Conservation (phyloP, 2,113 vertebrate genomes). For the Pelmatolapia mariae region DNA sequence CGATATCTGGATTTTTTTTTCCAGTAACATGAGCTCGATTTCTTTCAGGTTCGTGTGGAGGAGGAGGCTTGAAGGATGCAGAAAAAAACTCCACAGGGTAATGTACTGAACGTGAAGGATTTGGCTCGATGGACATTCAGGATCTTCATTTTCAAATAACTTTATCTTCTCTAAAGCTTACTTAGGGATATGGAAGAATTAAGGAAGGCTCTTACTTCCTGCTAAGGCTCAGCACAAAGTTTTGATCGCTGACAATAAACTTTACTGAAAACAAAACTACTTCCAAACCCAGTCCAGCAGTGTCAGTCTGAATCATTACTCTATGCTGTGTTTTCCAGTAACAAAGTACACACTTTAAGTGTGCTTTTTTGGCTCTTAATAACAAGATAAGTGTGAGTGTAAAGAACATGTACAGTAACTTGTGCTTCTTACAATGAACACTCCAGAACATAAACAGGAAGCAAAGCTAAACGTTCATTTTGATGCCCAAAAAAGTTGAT, state of each 20-base stretch:
- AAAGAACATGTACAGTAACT: neutral
- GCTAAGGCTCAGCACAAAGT: neutral
- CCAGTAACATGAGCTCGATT: neutral
- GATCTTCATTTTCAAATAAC: neutral
- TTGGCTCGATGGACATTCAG: neutral
- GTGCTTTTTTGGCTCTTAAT: neutral
- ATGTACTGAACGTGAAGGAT: neutral
- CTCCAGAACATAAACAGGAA: neutral
- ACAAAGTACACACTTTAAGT: neutral
- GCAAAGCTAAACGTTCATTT: neutral
- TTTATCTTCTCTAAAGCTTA: neutral
- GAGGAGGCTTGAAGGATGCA: neutral
- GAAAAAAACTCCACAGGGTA: neutral
- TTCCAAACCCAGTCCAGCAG: neutral
- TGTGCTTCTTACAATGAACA: neutral
- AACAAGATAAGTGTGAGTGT: neutral
- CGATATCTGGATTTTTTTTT: neutral
- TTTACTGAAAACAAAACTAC: neutral
- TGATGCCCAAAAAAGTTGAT: neutral
- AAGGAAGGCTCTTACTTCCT: neutral
- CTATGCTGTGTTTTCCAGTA: neutral
- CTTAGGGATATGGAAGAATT: neutral
- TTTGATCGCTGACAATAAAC: neutral
- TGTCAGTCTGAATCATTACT: neutral
- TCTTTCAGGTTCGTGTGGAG: neutral